These are phyloP conservation scores for Tinea trinotella DNA, from an alignment of 2,888 invertebrate species.

Conservation along the genomic window DNA sequence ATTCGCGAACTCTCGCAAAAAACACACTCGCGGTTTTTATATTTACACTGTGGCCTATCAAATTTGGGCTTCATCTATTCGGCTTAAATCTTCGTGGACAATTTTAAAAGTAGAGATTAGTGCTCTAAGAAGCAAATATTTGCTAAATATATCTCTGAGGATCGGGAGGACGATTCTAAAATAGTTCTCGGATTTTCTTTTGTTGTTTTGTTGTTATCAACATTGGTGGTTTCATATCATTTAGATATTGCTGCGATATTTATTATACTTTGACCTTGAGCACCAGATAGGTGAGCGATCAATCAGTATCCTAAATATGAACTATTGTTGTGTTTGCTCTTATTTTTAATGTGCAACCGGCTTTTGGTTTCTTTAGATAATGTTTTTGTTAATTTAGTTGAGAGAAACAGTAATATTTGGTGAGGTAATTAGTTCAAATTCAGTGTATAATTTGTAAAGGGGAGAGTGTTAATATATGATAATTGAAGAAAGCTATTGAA, in stretches of 20 bases:
- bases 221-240: neutral
- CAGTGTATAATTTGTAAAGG: slow-evolving; percentile 11
- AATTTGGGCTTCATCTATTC: neutral
- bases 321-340: neutral
- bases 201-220: neutral
- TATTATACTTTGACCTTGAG: neutral
- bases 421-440: neutral
- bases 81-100: neutral
- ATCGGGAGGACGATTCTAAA: neutral
- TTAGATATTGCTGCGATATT: neutral
- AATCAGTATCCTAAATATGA: neutral
- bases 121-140: neutral
- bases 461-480: slow-evolving; percentile 27
- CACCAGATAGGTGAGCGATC: neutral
- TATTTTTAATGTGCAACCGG: neutral
- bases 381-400: neutral
- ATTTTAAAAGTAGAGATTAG: neutral
- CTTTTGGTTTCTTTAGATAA: neutral
- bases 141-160: neutral
- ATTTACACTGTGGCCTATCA: neutral
- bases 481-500: slow-evolving; percentile 32
- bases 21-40: neutral
- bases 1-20: slow-evolving; percentile 12
- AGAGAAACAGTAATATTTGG: neutral
- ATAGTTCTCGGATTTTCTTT: neutral